Evolutionary conservation across 2,888 invertebrate genomes (phyloP), one percentile per base, ranked within the genome.

Genomic region (Stenotaenia linearis): DNA sequence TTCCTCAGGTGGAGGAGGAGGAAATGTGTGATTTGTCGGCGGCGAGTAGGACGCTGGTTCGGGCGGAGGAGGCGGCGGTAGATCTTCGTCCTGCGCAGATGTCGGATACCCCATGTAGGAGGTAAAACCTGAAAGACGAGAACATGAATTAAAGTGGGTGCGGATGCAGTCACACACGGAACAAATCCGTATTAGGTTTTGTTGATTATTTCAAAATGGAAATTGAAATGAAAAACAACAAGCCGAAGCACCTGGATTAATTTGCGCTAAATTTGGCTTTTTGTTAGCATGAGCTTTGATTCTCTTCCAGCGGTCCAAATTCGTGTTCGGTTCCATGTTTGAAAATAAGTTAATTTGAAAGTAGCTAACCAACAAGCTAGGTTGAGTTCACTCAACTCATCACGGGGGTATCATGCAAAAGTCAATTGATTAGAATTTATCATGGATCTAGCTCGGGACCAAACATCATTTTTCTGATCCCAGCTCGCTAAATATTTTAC

Each of bases 1-100:
- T 83, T 93, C 92, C 82, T 93, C 93, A 78, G 89, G 87, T 18
- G 88, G 88, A 6, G 88, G 88, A 40, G 88, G 88, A 10, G 82
- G 81, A 74, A 81, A 79, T 81, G 86, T 87, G 32, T 86, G 85
- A 80, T 84, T 85, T 45, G 79, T 79, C 10, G 80, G 76, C 4
- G 81, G 80, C n/a, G 81, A 80, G 61, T 79, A 80, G 7, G 86
- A 84, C 1, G 85, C 83, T 0, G 88, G 86, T 32, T 87, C 88
- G 12, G 86, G 85, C 18, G 89, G 88, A 6, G 89, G 88, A 7
- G 89, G 89, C 75, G 88, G 80, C 18, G 81, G 81, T 75, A 82
- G 81, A 25, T 81, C 82, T 15, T 82, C 82, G 32, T 82, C 83
- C 1, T 80, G 77, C 7, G 80, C 79, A 5, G 81, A 79, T 6